A percentile compares a stretch with the other conserved stretches of the same genome.
phyloP scores from a whole-genome alignment of 2,113 vertebrate genomes.

The Ceuthmochares aereus region DNA sequence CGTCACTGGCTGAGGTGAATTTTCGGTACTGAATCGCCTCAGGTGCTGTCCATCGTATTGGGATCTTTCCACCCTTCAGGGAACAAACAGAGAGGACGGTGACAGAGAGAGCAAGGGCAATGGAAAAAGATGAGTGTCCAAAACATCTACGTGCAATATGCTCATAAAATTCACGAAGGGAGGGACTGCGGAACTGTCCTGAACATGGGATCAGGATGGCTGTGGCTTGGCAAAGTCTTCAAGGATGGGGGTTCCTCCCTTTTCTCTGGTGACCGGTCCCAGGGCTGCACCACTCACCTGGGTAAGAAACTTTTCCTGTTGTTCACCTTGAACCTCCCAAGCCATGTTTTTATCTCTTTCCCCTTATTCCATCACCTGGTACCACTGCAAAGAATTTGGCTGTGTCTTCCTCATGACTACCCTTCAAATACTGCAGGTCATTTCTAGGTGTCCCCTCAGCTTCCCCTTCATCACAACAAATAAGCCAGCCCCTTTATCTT shows the following conservation, averaged over 20 bases:
- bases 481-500: not conserved
- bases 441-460: not conserved
- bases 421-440: not conserved
- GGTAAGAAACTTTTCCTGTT: not conserved
- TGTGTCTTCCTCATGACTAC: not conserved
- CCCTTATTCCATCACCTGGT: not conserved
- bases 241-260: not conserved
- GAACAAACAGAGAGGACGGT: not conserved
- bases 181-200: not conserved
- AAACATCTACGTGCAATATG: not conserved
- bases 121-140: not conserved
- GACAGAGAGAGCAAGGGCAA: not conserved
- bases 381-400: not conserved
- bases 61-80: slow-evolving; percentile 83
- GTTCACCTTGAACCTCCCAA: not conserved
- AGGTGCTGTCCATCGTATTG: slow-evolving; percentile 82
- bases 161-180: not conserved
- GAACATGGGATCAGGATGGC: not conserved
- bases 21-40: slow-evolving; percentile 85
- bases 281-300: not conserved
- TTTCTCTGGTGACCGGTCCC: not conserved
- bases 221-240: not conserved
- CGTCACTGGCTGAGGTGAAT: slow-evolving; percentile 83
- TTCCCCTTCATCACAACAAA: not conserved
- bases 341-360: rapidly evolving